Evolutionary conservation across 1,140 invertebrate genomes (phyloP).

Genomic region (Drepana arcuata): DNA sequence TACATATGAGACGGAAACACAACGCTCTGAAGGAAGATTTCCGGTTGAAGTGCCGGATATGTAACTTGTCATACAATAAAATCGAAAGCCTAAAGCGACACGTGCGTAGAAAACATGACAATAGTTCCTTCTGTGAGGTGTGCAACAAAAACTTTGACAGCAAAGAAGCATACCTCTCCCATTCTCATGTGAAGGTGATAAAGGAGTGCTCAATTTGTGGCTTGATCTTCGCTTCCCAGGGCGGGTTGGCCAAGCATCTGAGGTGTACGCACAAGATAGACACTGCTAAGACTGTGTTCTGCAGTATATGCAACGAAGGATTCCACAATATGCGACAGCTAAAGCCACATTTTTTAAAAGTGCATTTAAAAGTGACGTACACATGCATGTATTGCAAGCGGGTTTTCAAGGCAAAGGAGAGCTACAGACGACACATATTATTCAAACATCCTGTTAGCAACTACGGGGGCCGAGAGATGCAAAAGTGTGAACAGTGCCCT

Average conservation of each 20-base stretch:
- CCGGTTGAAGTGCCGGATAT: conserved; percentile 51
- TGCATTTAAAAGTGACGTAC: conserved; percentile 55
- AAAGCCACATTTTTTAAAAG: conserved; percentile 51
- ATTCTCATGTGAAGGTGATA: conserved; percentile 43
- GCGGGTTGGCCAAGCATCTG: conserved; percentile 50
- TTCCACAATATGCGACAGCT: conserved; percentile 52
- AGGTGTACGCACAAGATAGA: conserved; percentile 54
- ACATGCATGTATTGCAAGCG: conserved; percentile 51
- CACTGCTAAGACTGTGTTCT: conserved; percentile 44
- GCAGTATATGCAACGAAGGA: conserved; percentile 47
- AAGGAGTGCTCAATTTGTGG: conserved; percentile 52
- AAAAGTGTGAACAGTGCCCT: conserved; percentile 44
- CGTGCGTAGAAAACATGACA: conserved; percentile 51
- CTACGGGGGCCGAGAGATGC: conserved; percentile 12
- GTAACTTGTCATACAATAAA: conserved; percentile 57
- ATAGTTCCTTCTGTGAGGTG: conserved; percentile 41
- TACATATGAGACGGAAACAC: conserved; percentile 61
- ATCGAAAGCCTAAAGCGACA: conserved; percentile 58
- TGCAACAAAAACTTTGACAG: conserved; percentile 55
- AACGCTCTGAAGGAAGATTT: conserved; percentile 54
- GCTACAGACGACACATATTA: conserved; percentile 46
- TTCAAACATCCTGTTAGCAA: conserved; percentile 37
- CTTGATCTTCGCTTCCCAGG: conserved; percentile 50
- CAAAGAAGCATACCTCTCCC: conserved; percentile 42
- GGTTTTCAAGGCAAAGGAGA: conserved; percentile 55